Conservation (phyloP, 2,888 invertebrate species). For the Nineta flava region DNA sequence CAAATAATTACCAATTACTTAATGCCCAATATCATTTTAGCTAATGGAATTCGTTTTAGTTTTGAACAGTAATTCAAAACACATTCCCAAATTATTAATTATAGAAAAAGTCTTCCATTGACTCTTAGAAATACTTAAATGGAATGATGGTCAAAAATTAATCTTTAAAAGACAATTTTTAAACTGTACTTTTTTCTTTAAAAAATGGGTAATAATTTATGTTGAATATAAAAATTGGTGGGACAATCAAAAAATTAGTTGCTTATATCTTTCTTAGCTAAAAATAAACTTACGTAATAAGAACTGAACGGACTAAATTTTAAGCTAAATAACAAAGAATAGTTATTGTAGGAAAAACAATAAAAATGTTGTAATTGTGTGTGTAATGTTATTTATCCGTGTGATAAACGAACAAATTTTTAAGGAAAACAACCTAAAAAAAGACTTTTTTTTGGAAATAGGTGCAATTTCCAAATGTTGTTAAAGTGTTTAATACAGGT, state of each 20-base stretch:
- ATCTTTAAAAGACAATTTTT: no score
- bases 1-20: no score
- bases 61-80: no score
- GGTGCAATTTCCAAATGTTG: not conserved
- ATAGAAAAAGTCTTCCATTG: no score
- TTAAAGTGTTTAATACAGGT: not conserved
- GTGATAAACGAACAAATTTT: not conserved
- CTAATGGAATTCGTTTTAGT: no score
- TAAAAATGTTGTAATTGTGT: not conserved
- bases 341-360: not conserved
- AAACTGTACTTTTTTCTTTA: no score
- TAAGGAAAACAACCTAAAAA: not conserved
- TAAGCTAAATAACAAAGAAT: not conserved
- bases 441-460: not conserved
- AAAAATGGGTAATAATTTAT: not conserved
- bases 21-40: no score
- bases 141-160: no score
- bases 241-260: constrained; percentile 8
- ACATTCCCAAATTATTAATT: no score
- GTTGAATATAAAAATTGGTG: constrained; percentile 5
- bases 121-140: no score
- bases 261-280: constrained; percentile 5
- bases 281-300: not conserved
- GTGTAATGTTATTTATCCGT: not conserved
- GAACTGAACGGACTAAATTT: not conserved